Conservation (phyloP, 2,888 invertebrate species). For the Drosophila parthenogenetica region DNA sequence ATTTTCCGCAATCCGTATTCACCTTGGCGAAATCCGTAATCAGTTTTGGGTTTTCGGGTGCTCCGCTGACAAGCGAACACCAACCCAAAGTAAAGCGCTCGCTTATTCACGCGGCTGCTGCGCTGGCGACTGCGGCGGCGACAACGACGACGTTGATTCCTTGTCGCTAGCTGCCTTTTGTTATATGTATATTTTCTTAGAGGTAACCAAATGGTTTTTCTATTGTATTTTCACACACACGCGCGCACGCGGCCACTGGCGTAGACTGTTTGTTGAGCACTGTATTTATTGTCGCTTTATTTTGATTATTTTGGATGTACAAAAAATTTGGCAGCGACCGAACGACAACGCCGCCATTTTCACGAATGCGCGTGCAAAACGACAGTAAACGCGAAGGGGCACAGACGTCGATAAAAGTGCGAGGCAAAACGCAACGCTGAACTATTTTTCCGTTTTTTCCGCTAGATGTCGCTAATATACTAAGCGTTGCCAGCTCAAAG, state of each 20-base stretch:
- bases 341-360: constrained; percentile 84
- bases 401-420: constrained; percentile 61
- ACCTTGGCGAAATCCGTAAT: constrained; percentile 50
- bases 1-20: constrained; percentile 52
- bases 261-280: constrained; percentile 72
- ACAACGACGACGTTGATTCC: constrained; percentile 53
- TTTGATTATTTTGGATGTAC: constrained; percentile 85
- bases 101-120: constrained; percentile 73
- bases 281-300: constrained; percentile 84
- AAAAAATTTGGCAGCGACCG: constrained; percentile 84
- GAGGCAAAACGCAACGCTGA: constrained; percentile 65
- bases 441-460: constrained; percentile 26
- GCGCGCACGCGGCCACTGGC: constrained; percentile 53
- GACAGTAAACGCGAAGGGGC: constrained; percentile 60
- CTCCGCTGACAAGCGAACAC: constrained; percentile 61
- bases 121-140: constrained; percentile 59
- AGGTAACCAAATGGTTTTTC: constrained; percentile 31
- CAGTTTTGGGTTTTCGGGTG: constrained; percentile 64
- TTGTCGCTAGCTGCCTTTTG: constrained; percentile 52
- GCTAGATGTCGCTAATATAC: constrained; percentile 39
- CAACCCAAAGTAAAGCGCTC: constrained; percentile 25
- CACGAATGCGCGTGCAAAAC: constrained; percentile 82
- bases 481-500: constrained; percentile 36
- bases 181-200: constrained; percentile 64
- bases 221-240: constrained; percentile 53